Evolutionary conservation across 2,113 vertebrate genomes (phyloP).

Genomic region (Anolis carolinensis): DNA sequence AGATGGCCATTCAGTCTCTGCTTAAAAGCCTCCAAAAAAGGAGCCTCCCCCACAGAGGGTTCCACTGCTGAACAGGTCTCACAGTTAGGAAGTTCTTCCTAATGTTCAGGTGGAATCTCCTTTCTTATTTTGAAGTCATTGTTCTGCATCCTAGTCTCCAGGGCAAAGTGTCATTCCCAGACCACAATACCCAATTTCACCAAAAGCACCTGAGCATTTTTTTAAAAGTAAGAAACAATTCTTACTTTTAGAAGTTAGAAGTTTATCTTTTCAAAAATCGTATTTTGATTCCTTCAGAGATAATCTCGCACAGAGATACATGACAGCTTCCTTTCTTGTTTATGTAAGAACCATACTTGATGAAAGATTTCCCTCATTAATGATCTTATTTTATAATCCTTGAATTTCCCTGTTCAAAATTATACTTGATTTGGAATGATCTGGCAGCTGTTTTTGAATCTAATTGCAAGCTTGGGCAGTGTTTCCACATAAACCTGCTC

Average conservation of each 20-base stretch:
- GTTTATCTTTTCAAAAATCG: not conserved
- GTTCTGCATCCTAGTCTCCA: too few species aligned
- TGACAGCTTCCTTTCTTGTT: slow-evolving; percentile 7
- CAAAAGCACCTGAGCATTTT: not conserved
- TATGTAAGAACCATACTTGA: not conserved
- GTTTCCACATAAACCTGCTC: slow-evolving; percentile 40
- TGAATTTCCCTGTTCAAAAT: not conserved
- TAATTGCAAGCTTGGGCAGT: slow-evolving; percentile 39
- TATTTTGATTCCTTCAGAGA: slow-evolving; percentile 14
- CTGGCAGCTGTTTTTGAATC: slow-evolving; percentile 42
- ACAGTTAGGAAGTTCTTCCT: too few species aligned
- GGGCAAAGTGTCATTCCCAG: too few species aligned
- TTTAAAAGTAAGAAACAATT: not conserved
- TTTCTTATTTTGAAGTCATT: too few species aligned
- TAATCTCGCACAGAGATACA: not conserved
- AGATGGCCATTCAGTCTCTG: too few species aligned
- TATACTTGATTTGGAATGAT: slow-evolving; percentile 14
- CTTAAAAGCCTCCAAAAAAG: too few species aligned
- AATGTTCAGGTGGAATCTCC: too few species aligned
- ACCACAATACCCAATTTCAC: not conserved
- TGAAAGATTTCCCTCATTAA: not conserved
- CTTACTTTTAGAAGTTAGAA: slow-evolving; percentile 1
- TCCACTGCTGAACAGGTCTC: too few species aligned
- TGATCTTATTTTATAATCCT: slow-evolving; percentile 3
- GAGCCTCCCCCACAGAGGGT: too few species aligned